Evolutionary conservation across 2,888 invertebrate species (phyloP), one percentile per base, ranked within the genome.

Genomic region (Drosophila aldrichi): DNA sequence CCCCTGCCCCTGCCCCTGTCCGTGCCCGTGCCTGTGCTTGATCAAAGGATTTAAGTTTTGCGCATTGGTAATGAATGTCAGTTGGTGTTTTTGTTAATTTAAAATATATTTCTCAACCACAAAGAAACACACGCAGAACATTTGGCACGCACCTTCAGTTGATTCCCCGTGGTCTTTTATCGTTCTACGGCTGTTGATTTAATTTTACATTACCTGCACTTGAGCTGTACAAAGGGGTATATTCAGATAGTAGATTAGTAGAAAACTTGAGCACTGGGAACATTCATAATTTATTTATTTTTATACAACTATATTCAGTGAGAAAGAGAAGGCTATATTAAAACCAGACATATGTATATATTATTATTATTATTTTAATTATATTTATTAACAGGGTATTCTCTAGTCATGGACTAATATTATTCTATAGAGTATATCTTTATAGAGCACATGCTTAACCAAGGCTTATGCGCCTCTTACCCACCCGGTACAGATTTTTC

Each of bases 11-110:
- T 36, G 16, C 25, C 4, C 22, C 22, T 46, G 46, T 34, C 38
- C 34, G 38, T 34, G 57, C 25, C 9, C 22, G 16, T 44, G 46
- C 34, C 40, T 36, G 41, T 29, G 57, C 25, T 67, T 77, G 83
- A 88, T 84, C 88, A 84, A 84, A 84, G 88, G 82, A 70, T 77
- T 77, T 60, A 41, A n/a, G 44, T 36, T 75, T 70, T 61, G 57
- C 66, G 70, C 68, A 68, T 65, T 68, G 38, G 70, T 74, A 84
- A 81, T 79, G 71, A 74, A 72, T 74, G 71, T 78, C 70, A 69
- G 70, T 73, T 73, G 82, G 46, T 84, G 70, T 84, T 83, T 73
- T 73, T 57, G 63, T 72, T 82, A 72, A 84, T 76, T 70, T 88
- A 54, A 74, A 78, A 78, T 68, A 54, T 62, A 57, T 60, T 77